phyloP scores from a whole-genome alignment of 2,888 invertebrate species.

The Athalia rosae region DNA sequence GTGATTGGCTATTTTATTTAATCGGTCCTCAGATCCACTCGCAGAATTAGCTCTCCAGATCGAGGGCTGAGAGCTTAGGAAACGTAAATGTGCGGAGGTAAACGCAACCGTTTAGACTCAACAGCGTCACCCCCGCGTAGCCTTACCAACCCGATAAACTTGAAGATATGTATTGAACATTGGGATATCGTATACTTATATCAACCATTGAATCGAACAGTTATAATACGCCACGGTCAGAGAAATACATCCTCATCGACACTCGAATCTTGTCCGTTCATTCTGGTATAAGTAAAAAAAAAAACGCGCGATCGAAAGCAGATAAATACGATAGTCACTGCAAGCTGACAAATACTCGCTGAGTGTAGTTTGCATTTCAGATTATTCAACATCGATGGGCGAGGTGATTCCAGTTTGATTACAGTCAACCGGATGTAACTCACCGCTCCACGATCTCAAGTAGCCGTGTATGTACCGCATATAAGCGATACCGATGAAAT shows the following conservation, averaged over 20 bases:
- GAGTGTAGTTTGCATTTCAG: slow-evolving; percentile 39
- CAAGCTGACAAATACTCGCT: slow-evolving; percentile 41
- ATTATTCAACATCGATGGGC: background rate
- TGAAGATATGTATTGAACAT: slow-evolving; percentile 12
- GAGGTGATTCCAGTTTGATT: background rate
- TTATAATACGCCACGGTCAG: background rate
- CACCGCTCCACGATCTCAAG: background rate
- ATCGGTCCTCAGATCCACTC: slow-evolving; percentile 37
- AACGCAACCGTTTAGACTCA: slow-evolving; percentile 24
- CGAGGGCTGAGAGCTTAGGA: slow-evolving; percentile 8
- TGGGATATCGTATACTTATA: background rate
- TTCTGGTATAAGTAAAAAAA: slow-evolving; percentile 6
- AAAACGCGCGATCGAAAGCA: slow-evolving; percentile 11
- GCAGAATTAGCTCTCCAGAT: slow-evolving; percentile 31
- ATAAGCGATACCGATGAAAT: background rate
- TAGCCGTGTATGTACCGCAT: background rate
- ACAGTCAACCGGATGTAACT: background rate
- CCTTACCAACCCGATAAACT: slow-evolving; percentile 25
- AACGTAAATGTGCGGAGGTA: slow-evolving; percentile 19
- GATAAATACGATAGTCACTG: slow-evolving; percentile 15
- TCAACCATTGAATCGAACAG: background rate
- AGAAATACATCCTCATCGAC: slow-evolving; percentile 8
- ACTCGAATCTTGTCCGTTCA: slow-evolving; percentile 5
- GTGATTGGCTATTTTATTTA: slow-evolving; percentile 39
- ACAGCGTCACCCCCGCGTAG: slow-evolving; percentile 5